These are phyloP conservation scores for Hydropsyche betteni DNA, from an alignment of 2,888 invertebrate species.

Conservation along the genomic window DNA sequence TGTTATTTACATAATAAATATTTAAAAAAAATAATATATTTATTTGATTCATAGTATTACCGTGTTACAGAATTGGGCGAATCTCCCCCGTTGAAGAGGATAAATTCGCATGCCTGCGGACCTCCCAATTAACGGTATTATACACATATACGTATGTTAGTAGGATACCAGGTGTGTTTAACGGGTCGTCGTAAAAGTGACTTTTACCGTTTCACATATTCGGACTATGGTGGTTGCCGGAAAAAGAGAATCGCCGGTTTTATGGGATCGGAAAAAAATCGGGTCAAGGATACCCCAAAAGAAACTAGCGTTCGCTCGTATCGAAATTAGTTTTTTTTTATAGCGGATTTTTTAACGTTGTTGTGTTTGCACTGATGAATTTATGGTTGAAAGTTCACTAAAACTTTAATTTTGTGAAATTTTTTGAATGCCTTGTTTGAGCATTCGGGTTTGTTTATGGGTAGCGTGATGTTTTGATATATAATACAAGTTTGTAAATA, in stretches of 20 bases:
- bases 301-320: neutral
- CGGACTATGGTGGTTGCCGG: neutral
- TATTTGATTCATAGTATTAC: too few species aligned
- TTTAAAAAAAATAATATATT: too few species aligned
- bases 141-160: neutral
- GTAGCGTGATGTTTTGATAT: too few species aligned
- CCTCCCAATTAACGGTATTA: slow-evolving; percentile 5
- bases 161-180: slow-evolving; percentile 15
- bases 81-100: too few species aligned
- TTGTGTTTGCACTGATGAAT: too few species aligned
- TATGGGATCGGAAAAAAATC: slow-evolving; percentile 10
- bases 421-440: too few species aligned
- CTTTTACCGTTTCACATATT: slow-evolving; percentile 13
- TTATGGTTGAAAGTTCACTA: too few species aligned
- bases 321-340: slow-evolving; percentile 19
- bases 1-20: too few species aligned
- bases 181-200: slow-evolving; percentile 1
- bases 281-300: slow-evolving; percentile 6
- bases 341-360: neutral
- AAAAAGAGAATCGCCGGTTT: slow-evolving; percentile 2
- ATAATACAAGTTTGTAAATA: too few species aligned
- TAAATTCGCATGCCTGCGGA: neutral
- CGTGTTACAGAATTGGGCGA: too few species aligned
- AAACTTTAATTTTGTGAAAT: too few species aligned
- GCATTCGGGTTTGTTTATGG: too few species aligned